These are phyloP conservation scores for Drosophila seclusa DNA, from an alignment of 2,888 invertebrate genomes.

Conservation along the genomic window DNA sequence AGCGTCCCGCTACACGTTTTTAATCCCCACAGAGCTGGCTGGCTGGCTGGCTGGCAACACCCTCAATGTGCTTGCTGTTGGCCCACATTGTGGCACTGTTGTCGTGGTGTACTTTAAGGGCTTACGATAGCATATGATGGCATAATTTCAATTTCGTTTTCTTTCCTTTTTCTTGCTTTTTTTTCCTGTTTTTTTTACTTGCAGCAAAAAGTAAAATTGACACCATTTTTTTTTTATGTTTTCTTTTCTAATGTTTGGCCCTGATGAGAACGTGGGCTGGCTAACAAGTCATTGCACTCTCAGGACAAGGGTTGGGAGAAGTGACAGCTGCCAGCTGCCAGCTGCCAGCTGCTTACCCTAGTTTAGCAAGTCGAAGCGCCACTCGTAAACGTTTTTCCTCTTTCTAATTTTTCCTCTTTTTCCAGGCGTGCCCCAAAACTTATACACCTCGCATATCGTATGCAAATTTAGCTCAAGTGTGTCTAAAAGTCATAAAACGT, in stretches of 20 bases:
- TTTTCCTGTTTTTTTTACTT: background rate
- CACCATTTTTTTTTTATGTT: conserved; percentile 38
- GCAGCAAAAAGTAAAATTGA: conserved; percentile 36
- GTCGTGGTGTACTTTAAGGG: conserved; percentile 60
- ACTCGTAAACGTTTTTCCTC: conserved; percentile 26
- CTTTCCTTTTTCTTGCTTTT: conserved; percentile 2
- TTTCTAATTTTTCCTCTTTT: background rate
- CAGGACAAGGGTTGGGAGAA: conserved; percentile 41
- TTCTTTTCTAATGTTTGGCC: conserved; percentile 27
- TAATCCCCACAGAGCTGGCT: background rate
- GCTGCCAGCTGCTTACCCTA: conserved; percentile 73
- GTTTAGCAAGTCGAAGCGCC: conserved; percentile 44
- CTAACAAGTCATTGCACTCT: conserved; percentile 52
- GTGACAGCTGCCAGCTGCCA: conserved; percentile 65
- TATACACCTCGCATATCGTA: conserved; percentile 31
- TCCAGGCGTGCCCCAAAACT: conserved; percentile 20
- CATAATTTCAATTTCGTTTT: conserved; percentile 60
- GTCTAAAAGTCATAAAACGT: conserved; percentile 47
- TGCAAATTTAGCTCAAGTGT: conserved; percentile 68
- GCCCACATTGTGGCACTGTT: conserved; percentile 60
- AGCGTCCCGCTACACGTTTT: conserved; percentile 7
- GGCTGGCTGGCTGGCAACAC: conserved; percentile 32
- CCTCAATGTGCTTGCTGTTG: conserved; percentile 63
- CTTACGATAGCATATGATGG: conserved; percentile 60
- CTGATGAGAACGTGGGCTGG: conserved; percentile 19